Evolutionary conservation across 2,888 invertebrate species (phyloP).

Genomic region (Escarpia spicata): DNA sequence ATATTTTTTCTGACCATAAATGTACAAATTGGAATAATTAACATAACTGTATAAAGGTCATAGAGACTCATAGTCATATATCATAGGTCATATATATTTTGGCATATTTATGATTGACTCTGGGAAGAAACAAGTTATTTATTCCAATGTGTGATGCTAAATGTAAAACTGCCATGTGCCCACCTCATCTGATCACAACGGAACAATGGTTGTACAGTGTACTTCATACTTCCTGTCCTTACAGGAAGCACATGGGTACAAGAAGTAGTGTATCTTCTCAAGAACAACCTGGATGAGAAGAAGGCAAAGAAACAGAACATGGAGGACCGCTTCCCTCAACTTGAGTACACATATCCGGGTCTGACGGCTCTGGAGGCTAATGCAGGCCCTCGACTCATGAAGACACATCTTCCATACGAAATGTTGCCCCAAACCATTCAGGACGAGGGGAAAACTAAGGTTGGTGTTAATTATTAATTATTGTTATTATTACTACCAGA

Average conservation of each 20-base stretch:
- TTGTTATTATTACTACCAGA: too few relatives aligned
- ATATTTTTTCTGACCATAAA: too few relatives aligned
- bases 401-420: slow-evolving; percentile 56
- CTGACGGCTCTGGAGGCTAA: slow-evolving; percentile 39
- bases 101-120: too few relatives aligned
- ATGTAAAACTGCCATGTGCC: too few relatives aligned
- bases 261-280: slow-evolving; percentile 92
- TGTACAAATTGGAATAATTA: too few relatives aligned
- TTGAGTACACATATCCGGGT: slow-evolving; percentile 71
- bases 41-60: too few relatives aligned
- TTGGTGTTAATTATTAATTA: neutral
- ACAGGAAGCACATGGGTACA: slow-evolving; percentile 88
- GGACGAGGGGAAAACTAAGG: slow-evolving; percentile 33
- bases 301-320: slow-evolving; percentile 68
- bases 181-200: neutral
- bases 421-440: slow-evolving; percentile 52
- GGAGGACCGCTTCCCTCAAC: slow-evolving; percentile 78
- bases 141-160: too few relatives aligned
- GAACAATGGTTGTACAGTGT: neutral
- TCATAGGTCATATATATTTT: too few relatives aligned
- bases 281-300: slow-evolving; percentile 81
- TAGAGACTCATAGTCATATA: too few relatives aligned
- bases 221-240: neutral
- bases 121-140: too few relatives aligned
- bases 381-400: slow-evolving; percentile 61